A percentile compares a stretch with the other conserved stretches of the same genome.
Conservation (phyloP, 1,140 invertebrate species). For the Drosophila nigrodunni region DNA sequence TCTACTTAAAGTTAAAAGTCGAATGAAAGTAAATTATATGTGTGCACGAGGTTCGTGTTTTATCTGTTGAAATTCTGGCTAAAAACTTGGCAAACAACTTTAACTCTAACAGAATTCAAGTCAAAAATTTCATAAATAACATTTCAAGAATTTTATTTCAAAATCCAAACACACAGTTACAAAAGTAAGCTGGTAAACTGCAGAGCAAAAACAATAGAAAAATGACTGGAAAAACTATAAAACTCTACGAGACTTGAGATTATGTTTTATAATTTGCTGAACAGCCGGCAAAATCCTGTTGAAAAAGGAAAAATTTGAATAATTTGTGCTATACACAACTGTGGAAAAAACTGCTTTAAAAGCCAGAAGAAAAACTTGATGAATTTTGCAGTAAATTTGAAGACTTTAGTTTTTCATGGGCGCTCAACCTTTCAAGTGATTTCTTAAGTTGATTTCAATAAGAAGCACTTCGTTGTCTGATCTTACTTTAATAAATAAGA, state of each 20-base stretch:
- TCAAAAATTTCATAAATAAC: neutral
- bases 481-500: neutral
- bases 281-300: neutral
- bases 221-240: neutral
- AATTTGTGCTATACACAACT: too few relatives aligned
- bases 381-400: too few relatives aligned
- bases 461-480: too few relatives aligned
- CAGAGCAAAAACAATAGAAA: neutral
- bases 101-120: neutral
- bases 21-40: neutral
- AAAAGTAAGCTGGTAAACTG: neutral
- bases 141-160: neutral
- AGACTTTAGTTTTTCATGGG: too few relatives aligned
- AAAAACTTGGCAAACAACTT: neutral
- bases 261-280: neutral
- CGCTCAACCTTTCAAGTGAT: too few relatives aligned
- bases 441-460: too few relatives aligned
- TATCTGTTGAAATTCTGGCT: conserved; percentile 3
- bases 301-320: too few relatives aligned
- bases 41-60: neutral
- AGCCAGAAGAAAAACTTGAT: too few relatives aligned
- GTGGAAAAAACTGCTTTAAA: too few relatives aligned
- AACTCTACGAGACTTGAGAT: neutral
- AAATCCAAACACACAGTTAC: neutral
- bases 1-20: conserved; percentile 12